These are phyloP conservation scores for Heliocidaris tuberculata DNA, from an alignment of 35 echinoderm and acorn worm species.

Conservation along the genomic window DNA sequence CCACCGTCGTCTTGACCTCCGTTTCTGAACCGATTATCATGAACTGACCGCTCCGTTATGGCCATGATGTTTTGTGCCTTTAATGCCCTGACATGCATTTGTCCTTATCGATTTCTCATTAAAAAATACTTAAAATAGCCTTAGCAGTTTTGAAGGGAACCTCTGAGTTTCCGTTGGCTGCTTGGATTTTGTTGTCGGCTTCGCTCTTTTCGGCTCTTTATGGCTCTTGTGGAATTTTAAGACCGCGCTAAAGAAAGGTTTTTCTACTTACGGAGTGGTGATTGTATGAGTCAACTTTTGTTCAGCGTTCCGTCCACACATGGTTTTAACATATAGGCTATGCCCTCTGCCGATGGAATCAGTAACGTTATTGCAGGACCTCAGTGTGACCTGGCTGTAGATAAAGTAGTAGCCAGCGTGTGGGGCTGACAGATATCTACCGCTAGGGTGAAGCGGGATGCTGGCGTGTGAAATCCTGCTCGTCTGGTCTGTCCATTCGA, in stretches of 20 bases:
- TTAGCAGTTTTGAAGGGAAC: no score
- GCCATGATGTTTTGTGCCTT: no score
- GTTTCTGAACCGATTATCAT: no score
- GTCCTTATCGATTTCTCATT: no score
- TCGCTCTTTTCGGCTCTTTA: no score
- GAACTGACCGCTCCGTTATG: no score
- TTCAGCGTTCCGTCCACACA: not conserved
- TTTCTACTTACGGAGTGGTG: not conserved
- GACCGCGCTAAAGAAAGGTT: not conserved
- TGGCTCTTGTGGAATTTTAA: no score
- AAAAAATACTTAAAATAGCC: no score
- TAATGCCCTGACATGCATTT: no score
- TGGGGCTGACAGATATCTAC: not conserved
- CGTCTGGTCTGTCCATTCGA: not conserved
- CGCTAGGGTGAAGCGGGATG: not conserved
- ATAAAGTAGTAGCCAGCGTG: constrained; percentile 32
- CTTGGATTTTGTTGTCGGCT: no score
- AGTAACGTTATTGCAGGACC: not conserved
- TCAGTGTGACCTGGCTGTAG: constrained; percentile 9
- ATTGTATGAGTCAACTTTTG: not conserved
- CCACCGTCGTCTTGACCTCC: no score
- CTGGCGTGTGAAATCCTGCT: not conserved
- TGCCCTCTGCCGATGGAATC: not conserved
- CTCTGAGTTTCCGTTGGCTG: no score
- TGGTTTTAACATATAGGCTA: not conserved